A percentile compares a stretch with the other conserved stretches of the same genome.
Conservation (phyloP, 2,113 vertebrate genomes). For the Phalacrocorax aristotelis region DNA sequence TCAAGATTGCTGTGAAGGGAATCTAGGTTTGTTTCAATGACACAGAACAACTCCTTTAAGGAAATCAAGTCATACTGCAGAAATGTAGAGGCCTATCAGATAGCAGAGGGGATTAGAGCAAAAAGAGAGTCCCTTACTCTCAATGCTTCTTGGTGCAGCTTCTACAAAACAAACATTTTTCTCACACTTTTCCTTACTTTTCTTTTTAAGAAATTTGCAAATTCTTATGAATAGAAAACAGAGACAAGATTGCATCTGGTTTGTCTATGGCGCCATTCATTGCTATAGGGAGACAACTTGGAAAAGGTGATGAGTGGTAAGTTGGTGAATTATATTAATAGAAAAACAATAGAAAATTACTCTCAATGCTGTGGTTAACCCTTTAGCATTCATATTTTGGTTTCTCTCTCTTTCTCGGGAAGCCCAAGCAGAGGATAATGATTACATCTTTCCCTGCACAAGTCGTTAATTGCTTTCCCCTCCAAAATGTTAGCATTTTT, state of each 20-base stretch:
- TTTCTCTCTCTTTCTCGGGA: neutral
- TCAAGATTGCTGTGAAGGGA: neutral
- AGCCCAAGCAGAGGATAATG: neutral
- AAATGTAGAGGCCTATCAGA: neutral
- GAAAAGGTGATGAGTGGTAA: conserved; percentile 56
- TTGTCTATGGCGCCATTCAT: conserved; percentile 49
- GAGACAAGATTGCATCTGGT: conserved; percentile 42
- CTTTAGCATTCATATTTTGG: neutral
- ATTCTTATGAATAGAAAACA: conserved; percentile 49
- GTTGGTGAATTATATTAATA: conserved; percentile 57
- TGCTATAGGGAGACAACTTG: conserved; percentile 48
- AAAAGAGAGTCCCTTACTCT: neutral
- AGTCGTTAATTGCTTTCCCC: neutral
- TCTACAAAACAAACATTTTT: conserved; percentile 24
- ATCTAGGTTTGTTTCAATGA: neutral
- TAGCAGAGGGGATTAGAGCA: neutral
- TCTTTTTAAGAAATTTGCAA: conserved; percentile 25
- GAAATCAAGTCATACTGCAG: neutral
- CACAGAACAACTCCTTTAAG: neutral
- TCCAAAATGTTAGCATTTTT: neutral
- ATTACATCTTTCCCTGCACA: neutral
- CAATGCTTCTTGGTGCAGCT: neutral
- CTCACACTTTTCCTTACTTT: neutral
- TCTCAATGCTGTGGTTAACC: conserved; percentile 27
- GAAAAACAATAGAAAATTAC: conserved; percentile 56